Base-by-base conservation (phyloP, 2,888 invertebrate genomes). In the Rhimphoctona megacephalus region DNA sequence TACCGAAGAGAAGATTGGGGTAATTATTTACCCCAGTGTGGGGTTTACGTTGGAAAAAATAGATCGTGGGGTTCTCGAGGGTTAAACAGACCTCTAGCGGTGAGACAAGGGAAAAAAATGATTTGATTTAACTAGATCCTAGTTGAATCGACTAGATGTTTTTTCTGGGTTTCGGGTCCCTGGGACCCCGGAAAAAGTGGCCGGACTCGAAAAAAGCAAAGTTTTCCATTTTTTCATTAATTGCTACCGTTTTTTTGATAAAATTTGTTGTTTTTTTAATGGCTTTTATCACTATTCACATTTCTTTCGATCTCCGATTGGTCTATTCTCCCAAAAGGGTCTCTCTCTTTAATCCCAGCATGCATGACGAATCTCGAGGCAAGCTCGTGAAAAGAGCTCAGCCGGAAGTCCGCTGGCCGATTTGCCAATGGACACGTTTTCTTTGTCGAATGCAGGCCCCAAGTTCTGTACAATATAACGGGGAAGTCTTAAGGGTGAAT, bases 401-500 rank as follows among this genome's bases (percentile, higher is more conserved):
- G 72, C 82, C 85, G 85, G 85, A 86, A 86, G 85, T 83, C 83
- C 52, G 36, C 36, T 80, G 83, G 69, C 69, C 85, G 83, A 86
- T 86, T 83, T 83, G 85, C 79, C 49, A 74, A 80, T 66, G 79
- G 83, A 83, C 85, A 86, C 85, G 85, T 85, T 85, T 80, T 86
- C 85, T 80, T 85, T 83, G 83, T 86, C 69, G 57, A 30, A 43
- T 70, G 49, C 74, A 72, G 64, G 67, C 19, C 33, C 46, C 39
- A 76, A 46, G 30, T 61, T 30, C 49, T 49, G 69, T 39, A 33
- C 52, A 11, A 52, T 30, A 72, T 33, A 52, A 72, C n/a, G 11
- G 52, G 52, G 11, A 33, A 19, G 72, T 49, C 54, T 74, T 73
- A 69, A 82, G 80, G 76, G 61, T 30, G 61, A 61, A 61, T 61